Evolutionary conservation across 2,888 invertebrate species (phyloP), one percentile per base, ranked within the genome.

Genomic region (Orthonevra nobilis): DNA sequence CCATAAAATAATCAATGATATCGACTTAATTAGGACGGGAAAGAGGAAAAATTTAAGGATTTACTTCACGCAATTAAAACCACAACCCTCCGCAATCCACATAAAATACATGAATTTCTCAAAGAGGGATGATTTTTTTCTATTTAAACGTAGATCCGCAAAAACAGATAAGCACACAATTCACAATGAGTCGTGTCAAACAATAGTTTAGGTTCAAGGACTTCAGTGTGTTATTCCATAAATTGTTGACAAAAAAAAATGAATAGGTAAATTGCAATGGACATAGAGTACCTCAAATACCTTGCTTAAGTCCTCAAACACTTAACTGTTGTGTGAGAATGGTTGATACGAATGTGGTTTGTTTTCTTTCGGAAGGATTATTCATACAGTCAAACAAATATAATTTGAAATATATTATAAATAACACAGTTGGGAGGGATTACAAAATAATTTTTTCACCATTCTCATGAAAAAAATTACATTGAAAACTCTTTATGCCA

Each of bases 31-130:
- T 73, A 79, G 73, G 64, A 79, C 42, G 60, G 50, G 36, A 50
- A 58, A 60, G 52, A 64, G 12, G 38, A 56, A 66, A 73, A 48
- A 73, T 79, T 73, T 73, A 68, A 73, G 79, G 73, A 79, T 73
- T 79, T 79, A 73, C 73, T 79, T 73, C 68, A 73, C 66, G 79
- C 73, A 79, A 79, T 79, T 79, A 79, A 79, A 79, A 73, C 66
- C 66, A 61, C 73, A 73, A 48, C 79, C 79, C 73, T 73, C 60
- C n/a, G 44, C 17, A n/a, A 54, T 61, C 30, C 40, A 26, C 44
- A 34, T 9, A 61, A 38, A 15, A 38, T 52, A 61, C 44, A 54
- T 17, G 12, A 40, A 28, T 50, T 79, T 68, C 56, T 34, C 10
- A 50, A 44, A 38, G 32, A 61, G 68, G 79, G 66, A 79, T 73